phyloP scores from a whole-genome alignment of 1,140 invertebrate genomes.

The Hycleus phaleratus region DNA sequence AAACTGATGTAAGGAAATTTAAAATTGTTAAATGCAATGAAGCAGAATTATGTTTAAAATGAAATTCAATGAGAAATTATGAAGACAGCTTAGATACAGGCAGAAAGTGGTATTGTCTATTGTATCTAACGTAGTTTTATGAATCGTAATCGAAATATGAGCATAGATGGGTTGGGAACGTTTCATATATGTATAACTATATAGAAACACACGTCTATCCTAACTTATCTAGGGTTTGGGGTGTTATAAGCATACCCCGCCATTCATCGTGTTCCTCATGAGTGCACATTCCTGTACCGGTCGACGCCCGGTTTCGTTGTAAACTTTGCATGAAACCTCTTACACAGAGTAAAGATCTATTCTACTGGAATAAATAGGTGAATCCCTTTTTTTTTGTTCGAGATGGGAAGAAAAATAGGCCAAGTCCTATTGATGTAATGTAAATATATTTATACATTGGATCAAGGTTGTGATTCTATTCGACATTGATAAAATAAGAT shows the following conservation, averaged over 20 bases:
- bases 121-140: no score
- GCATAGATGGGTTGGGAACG: no score
- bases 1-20: no score
- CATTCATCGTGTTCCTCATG: slow-evolving; percentile 21
- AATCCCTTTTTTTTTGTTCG: slow-evolving; percentile 20
- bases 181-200: no score
- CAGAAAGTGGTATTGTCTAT: no score
- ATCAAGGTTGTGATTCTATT: not conserved
- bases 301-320: slow-evolving; percentile 10
- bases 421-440: slow-evolving; percentile 9
- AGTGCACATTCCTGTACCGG: slow-evolving; percentile 20
- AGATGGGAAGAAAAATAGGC: slow-evolving; percentile 12
- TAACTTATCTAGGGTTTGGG: slow-evolving; percentile 5
- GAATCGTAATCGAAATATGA: no score
- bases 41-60: no score
- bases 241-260: slow-evolving; percentile 8
- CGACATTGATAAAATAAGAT: no score
- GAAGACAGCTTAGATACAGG: no score
- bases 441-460: slow-evolving; percentile 7
- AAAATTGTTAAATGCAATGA: no score
- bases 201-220: not conserved
- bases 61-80: no score
- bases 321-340: slow-evolving; percentile 25
- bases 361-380: slow-evolving; percentile 24
- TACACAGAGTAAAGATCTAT: slow-evolving; percentile 17